A percentile compares a stretch with the other conserved stretches of the same genome.
These are phyloP conservation scores for Pyrgus malvae DNA, from an alignment of 2,888 invertebrate species.

Conservation along the genomic window DNA sequence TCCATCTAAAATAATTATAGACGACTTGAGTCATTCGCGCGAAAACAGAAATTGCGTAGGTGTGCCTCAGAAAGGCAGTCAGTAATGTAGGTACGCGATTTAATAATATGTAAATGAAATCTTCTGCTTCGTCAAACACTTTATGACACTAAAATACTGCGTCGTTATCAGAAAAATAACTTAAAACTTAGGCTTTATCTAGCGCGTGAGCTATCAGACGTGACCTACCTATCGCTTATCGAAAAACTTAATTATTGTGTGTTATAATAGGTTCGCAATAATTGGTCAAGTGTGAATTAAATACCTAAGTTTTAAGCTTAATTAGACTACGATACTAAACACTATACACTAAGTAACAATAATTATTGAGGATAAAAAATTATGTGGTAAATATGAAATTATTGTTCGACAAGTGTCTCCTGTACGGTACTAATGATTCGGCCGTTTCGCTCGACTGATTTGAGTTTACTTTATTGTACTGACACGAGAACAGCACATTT, in stretches of 20 bases:
- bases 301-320: too few species aligned
- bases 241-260: conserved; percentile 33
- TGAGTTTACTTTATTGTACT: too few species aligned
- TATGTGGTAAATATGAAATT: too few species aligned
- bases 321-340: too few species aligned
- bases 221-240: conserved; percentile 44
- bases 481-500: too few species aligned
- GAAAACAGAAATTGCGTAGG: background rate
- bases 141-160: conserved; percentile 18
- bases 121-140: conserved; percentile 10
- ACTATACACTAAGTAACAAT: too few species aligned
- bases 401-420: too few species aligned
- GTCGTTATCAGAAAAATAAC: conserved; percentile 44
- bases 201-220: conserved; percentile 45
- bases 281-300: background rate
- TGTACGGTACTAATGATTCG: too few species aligned
- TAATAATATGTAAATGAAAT: conserved; percentile 16
- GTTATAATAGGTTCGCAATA: conserved; percentile 32
- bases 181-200: conserved; percentile 60
- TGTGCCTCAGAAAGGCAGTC: background rate
- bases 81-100: background rate
- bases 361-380: too few species aligned
- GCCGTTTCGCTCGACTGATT: too few species aligned
- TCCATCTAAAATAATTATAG: background rate
- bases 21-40: background rate